Base-by-base conservation (phyloP, 2,888 invertebrate genomes). In the Druceiella hillmani region DNA sequence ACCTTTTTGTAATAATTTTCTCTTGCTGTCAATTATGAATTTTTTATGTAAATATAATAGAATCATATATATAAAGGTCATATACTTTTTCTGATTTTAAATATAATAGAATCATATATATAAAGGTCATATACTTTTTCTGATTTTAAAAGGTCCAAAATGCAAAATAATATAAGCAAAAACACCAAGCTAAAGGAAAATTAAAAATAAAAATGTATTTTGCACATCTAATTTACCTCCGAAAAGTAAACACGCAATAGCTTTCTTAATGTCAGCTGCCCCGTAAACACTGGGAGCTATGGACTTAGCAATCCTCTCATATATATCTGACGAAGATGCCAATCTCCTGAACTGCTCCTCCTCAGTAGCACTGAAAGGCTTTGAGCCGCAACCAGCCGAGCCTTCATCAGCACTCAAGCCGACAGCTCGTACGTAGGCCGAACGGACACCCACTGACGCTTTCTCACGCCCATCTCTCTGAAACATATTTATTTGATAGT, bases 281-380 rank as follows among this genome's bases (percentile, higher is more conserved):
- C 99, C 99, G 59, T 81, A 99, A 48, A 99, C 98, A 49, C 97
- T 97, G 0, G 99, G 99, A 1, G 99, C 98, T 54, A 99, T 84
- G 33, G 93, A 95, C 51, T 76, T 81, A 0, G 93, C 78, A 38
- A 99, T 76, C 38, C 86, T 79, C 2, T 98, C 93, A 57, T 93
- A 93, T 30, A 95, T 78, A 59, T 94, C 85, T 0, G 87, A 79
- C 4, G 85, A 81, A 1, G 87, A 80, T 0, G 97, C 89, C 54
- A 99, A 74, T 44, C 89, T 74, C 3, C 87, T 67, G 59, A 92
- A 89, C 51, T 84, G 75, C 52, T 87, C 87, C 61, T 71, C 70
- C 40, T 71, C 72, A 0, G 66, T 67, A 0, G 65, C 49, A 0
- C 70, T 68, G 55, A 72, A 69, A 20, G 72, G 69, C 26, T 57